A percentile compares a stretch with the other conserved stretches of the same genome.
phyloP scores from a whole-genome alignment of 2,797 vertebrate genomes.

The Merluccius polli region DNA sequence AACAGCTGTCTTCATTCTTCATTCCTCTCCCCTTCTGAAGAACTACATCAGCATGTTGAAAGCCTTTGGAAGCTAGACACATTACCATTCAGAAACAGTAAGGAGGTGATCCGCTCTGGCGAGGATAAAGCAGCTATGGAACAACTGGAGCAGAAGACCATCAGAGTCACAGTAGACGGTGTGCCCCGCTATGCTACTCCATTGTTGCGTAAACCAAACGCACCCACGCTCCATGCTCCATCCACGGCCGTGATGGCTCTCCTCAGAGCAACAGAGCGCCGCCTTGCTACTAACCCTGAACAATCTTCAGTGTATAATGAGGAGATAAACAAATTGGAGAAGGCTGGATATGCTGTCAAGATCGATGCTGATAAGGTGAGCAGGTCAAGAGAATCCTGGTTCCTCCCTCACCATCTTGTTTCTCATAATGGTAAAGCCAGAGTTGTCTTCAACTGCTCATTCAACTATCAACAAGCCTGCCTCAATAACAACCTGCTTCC shows the following conservation, averaged over 20 bases:
- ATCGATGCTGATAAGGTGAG: too few species aligned
- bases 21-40: not conserved
- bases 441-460: too few species aligned
- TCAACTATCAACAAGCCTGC: too few species aligned
- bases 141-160: not conserved
- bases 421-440: too few species aligned
- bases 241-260: not conserved
- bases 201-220: not conserved
- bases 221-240: not conserved
- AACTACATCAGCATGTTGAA: conserved; percentile 1
- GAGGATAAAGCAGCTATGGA: conserved; percentile 10
- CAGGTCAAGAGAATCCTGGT: too few species aligned
- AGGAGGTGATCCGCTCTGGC: not conserved
- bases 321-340: not conserved
- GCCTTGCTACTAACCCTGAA: not conserved
- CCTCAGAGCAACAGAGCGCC: not conserved
- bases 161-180: conserved; percentile 3
- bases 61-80: conserved; percentile 23
- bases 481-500: too few species aligned
- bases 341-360: not conserved
- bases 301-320: not conserved
- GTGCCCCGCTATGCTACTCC: conserved; percentile 8
- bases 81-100: not conserved
- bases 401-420: too few species aligned
- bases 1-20: not conserved